Evolutionary conservation across 2,888 invertebrate genomes (phyloP).

Genomic region (Mesopsocus fuscifrons): DNA sequence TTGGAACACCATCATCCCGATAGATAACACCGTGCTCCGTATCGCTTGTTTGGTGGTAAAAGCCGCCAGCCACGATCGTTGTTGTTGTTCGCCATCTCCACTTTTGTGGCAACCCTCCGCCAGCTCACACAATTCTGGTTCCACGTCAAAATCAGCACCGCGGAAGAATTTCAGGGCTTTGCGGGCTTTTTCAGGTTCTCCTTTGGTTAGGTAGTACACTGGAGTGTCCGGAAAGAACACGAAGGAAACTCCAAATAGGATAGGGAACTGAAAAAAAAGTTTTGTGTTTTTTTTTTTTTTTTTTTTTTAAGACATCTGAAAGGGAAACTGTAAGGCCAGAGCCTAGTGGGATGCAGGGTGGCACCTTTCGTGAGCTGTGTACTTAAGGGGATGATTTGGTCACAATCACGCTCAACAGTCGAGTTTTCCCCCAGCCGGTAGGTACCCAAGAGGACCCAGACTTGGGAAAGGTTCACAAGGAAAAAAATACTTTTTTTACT

Average conservation of each 20-base stretch:
- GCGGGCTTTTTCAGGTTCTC: conserved; percentile 21
- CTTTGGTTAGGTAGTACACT: conserved; percentile 17
- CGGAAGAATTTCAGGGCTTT: conserved; percentile 23
- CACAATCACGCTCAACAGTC: too few relatives aligned
- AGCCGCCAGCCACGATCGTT: not conserved
- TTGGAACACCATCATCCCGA: conserved; percentile 27
- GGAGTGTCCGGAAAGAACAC: conserved; percentile 29
- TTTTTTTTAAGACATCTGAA: too few relatives aligned
- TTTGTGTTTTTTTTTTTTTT: too few relatives aligned
- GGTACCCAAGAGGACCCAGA: too few relatives aligned
- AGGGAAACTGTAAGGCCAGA: too few relatives aligned
- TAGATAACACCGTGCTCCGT: conserved; percentile 17
- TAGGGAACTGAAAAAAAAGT: conserved; percentile 17
- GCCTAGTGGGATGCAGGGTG: too few relatives aligned
- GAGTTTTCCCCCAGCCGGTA: too few relatives aligned
- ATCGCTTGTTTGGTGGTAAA: conserved; percentile 9
- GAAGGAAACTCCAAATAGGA: conserved; percentile 21
- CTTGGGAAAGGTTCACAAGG: too few relatives aligned
- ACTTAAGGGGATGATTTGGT: too few relatives aligned
- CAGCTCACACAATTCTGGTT: conserved; percentile 6
- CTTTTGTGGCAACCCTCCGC: conserved; percentile 4
- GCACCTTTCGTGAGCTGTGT: too few relatives aligned
- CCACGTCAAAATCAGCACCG: conserved; percentile 1
- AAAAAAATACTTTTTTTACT: too few relatives aligned
- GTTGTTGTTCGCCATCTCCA: not conserved